Percentiles rank a stretch among this genome's conserved stretches.
phyloP scores from a whole-genome alignment of 1,140 invertebrate species.

The Nasonia giraulti region DNA sequence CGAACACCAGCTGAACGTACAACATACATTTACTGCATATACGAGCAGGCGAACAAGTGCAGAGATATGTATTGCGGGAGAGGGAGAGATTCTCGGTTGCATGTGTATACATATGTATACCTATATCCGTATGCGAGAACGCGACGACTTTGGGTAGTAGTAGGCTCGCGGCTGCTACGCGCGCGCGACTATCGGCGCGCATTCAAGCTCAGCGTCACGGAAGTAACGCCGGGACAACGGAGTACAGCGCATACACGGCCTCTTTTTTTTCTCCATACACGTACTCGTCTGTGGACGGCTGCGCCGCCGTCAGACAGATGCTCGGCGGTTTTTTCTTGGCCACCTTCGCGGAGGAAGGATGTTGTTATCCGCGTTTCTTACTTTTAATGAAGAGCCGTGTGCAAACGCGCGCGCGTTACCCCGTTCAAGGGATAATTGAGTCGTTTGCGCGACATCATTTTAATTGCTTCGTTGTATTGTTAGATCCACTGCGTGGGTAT shows the following conservation, averaged over 20 bases:
- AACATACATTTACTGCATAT: slow-evolving; percentile 11
- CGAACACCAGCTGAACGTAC: slow-evolving; percentile 4
- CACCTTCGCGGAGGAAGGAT: not conserved
- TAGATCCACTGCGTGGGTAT: not conserved
- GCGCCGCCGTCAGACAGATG: not conserved
- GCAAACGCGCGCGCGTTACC: not conserved
- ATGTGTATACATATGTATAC: not conserved
- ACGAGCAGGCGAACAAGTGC: not conserved
- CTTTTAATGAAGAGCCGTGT: slow-evolving; percentile 24
- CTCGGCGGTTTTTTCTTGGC: not conserved
- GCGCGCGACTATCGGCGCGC: slow-evolving; percentile 70
- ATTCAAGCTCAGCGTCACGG: slow-evolving; percentile 74
- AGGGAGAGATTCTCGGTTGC: not conserved
- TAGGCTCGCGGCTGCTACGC: slow-evolving; percentile 71
- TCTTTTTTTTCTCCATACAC: not conserved
- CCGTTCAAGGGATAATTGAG: slow-evolving; percentile 8
- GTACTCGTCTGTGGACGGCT: not conserved
- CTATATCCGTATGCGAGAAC: not conserved
- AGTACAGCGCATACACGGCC: slow-evolving; percentile 56
- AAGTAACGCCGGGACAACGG: slow-evolving; percentile 73
- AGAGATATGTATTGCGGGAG: slow-evolving; percentile 40
- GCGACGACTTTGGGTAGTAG: slow-evolving; percentile 68
- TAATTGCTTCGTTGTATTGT: slow-evolving; percentile 20
- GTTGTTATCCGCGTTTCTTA: not conserved
- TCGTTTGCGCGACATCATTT: not conserved